phyloP scores from a whole-genome alignment of 2,113 vertebrate genomes.

The Boleophthalmus pectinirostris region DNA sequence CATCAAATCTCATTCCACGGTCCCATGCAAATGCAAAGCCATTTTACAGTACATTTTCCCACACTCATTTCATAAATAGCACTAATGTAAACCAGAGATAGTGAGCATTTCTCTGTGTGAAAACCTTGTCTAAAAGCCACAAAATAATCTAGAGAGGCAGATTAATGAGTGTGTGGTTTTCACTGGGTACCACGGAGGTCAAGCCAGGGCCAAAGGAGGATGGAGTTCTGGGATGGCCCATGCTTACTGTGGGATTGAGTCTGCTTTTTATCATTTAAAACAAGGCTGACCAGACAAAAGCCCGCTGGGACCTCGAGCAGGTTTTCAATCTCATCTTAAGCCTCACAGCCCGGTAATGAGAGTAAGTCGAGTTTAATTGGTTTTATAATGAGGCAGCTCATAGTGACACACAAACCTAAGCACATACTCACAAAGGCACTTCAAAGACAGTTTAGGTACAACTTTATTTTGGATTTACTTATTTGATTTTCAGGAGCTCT shows the following conservation, averaged over 20 bases:
- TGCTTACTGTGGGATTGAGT: conserved; percentile 50
- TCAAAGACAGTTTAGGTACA: conserved; percentile 5
- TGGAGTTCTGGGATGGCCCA: conserved; percentile 31
- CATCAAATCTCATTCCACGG: conserved; percentile 15
- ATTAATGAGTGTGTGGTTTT: conserved; percentile 23
- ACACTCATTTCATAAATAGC: conserved; percentile 65
- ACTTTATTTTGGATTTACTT: conserved; percentile 7
- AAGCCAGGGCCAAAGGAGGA: conserved; percentile 21
- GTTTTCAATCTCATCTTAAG: conserved; percentile 63
- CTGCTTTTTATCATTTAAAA: conserved; percentile 60
- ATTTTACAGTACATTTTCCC: conserved; percentile 51
- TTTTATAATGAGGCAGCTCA: conserved; percentile 70
- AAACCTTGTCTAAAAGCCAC: conserved; percentile 23
- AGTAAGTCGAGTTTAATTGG: conserved; percentile 66
- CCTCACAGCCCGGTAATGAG: conserved; percentile 62
- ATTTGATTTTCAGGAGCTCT: neutral
- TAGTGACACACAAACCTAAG: conserved; percentile 44
- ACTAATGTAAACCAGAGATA: conserved; percentile 43
- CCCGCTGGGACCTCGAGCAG: conserved; percentile 55
- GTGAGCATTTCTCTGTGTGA: conserved; percentile 27
- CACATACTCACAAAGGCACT: conserved; percentile 21
- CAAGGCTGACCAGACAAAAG: conserved; percentile 47
- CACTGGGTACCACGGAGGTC: conserved; percentile 6
- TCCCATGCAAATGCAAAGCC: conserved; percentile 40
- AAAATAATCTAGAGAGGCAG: conserved; percentile 15